phyloP scores from a whole-genome alignment of 2,113 vertebrate species.

The Gymnobelideus leadbeateri region DNA sequence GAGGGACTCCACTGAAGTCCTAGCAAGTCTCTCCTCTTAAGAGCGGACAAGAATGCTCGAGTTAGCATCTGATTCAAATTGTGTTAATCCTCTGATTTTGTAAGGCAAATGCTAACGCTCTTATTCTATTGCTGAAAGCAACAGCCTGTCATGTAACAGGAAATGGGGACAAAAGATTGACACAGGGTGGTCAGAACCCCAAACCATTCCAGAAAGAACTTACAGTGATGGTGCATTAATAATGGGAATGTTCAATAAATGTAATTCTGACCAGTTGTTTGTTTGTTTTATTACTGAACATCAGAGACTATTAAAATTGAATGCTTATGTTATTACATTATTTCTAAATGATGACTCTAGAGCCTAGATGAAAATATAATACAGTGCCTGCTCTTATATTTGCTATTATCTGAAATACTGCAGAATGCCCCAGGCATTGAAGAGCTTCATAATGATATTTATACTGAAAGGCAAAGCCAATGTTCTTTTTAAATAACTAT shows the following conservation, averaged over 20 bases:
- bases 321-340: neutral
- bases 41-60: conserved; percentile 27
- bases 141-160: neutral
- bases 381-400: neutral
- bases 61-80: conserved; percentile 23
- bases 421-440: neutral
- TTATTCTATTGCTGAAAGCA: conserved; percentile 11
- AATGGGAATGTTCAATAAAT: conserved; percentile 9
- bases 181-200: neutral
- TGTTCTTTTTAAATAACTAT: neutral
- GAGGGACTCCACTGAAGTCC: conserved; percentile 42
- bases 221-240: neutral
- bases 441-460: neutral
- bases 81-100: neutral
- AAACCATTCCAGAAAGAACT: neutral
- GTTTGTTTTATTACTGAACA: neutral
- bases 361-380: neutral
- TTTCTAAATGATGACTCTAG: conserved; percentile 10
- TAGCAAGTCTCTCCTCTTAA: conserved; percentile 48
- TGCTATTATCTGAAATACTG: neutral
- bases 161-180: neutral
- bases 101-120: neutral
- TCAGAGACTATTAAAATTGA: neutral
- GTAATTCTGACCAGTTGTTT: neutral
- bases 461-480: neutral